Percentiles rank a stretch among this genome's conserved stretches.
These are phyloP conservation scores for Uropetala carovei DNA, from an alignment of 2,888 invertebrate genomes.

Conservation along the genomic window DNA sequence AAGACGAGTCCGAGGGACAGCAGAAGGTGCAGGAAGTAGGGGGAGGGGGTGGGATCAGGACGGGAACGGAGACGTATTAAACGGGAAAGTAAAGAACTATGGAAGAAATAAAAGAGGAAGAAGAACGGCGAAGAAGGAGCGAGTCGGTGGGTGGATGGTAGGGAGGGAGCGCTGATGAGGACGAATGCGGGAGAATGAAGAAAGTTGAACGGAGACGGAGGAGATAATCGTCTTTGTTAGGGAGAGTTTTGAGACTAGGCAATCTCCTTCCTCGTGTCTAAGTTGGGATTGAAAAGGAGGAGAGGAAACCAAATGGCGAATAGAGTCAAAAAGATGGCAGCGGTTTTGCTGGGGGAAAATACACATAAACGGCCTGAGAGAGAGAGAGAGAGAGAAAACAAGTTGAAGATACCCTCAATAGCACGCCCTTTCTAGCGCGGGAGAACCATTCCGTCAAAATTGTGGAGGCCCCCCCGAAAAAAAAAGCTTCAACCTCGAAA, in stretches of 20 bases:
- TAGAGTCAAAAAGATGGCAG: not conserved
- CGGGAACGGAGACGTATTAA: not conserved
- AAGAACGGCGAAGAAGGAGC: not conserved
- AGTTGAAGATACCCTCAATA: not conserved
- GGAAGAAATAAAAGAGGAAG: not conserved
- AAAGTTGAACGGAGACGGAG: not conserved
- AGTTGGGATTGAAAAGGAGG: not conserved
- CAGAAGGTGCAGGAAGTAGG: not conserved
- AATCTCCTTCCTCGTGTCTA: not conserved
- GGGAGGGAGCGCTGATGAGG: not conserved
- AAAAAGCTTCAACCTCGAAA: too few species aligned
- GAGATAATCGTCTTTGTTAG: conserved; percentile 13
- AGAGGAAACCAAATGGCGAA: not conserved
- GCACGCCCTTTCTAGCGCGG: not conserved
- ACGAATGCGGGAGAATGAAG: not conserved
- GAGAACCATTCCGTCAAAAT: too few species aligned
- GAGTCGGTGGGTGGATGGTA: not conserved
- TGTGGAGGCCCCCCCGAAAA: too few species aligned
- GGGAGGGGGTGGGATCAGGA: not conserved
- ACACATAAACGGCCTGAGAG: not conserved
- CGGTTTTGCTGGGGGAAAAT: not conserved
- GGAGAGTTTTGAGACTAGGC: not conserved
- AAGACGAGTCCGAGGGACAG: not conserved
- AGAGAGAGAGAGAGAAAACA: not conserved
- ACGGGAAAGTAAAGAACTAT: not conserved